Evolutionary conservation across 2,113 vertebrate genomes (phyloP).

Genomic region (Pholis gunnellus): DNA sequence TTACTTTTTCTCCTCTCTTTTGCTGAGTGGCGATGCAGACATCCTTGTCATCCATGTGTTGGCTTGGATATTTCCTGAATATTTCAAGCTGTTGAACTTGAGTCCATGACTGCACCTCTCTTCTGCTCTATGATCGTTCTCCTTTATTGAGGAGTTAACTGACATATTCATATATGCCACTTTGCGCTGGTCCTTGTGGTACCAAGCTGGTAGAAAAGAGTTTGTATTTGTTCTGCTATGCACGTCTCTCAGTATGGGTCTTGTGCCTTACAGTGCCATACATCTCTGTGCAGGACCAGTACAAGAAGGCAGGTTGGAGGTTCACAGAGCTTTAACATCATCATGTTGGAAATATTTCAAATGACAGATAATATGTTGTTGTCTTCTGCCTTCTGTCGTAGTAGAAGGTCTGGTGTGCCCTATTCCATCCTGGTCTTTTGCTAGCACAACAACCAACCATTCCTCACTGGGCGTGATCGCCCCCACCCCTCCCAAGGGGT

Average conservation of each 20-base stretch:
- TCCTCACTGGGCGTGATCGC: slow-evolving; percentile 51
- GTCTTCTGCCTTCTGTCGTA: background rate
- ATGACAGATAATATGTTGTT: slow-evolving; percentile 7
- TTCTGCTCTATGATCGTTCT: background rate
- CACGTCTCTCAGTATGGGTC: background rate
- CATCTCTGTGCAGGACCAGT: background rate
- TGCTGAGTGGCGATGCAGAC: background rate
- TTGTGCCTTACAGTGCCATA: background rate
- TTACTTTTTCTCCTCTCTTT: background rate
- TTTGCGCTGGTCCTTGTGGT: background rate
- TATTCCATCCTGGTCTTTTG: slow-evolving; percentile 32
- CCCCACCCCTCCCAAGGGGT: slow-evolving; percentile 62
- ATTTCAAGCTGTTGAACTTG: slow-evolving; percentile 17
- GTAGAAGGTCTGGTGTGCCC: background rate
- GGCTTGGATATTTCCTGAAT: background rate
- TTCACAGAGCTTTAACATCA: slow-evolving; percentile 1
- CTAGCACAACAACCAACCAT: slow-evolving; percentile 43
- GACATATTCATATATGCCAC: background rate
- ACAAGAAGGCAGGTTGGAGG: background rate
- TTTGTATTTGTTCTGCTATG: background rate
- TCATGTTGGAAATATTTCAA: slow-evolving; percentile 24
- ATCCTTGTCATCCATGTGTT: background rate
- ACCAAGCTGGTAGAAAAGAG: background rate
- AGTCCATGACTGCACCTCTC: background rate
- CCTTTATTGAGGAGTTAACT: background rate